Base-by-base conservation (phyloP, 92 coral and sea anemone genomes). In the Epizoanthus illoricatus region DNA sequence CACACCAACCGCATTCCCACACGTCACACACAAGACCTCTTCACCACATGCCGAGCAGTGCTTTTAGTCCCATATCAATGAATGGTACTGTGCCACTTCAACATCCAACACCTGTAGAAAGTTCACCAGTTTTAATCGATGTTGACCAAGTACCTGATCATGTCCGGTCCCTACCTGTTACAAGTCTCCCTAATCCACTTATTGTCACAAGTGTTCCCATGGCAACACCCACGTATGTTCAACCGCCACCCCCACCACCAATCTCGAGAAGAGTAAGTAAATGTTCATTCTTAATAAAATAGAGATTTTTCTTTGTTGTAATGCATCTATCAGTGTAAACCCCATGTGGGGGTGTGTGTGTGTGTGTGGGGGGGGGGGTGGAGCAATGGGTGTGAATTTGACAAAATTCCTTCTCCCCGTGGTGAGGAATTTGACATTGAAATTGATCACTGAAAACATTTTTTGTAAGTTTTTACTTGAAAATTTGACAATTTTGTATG, bases 161-260 rank as follows among this genome's bases (percentile, higher is more conserved):
- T 60, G 94, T 93, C 21, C 82, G 97, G 43, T 85, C 94, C 2
- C 85, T 93, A 9, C 97, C 97, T 1, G 91, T 93, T 16, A 93
- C 97, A 70, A 93, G 89, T 71, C 92, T 93, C 63, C 94, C 97
- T 18, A 93, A 89, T 87, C 84, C 92, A 12, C 65, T 93, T 7
- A 80, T 93, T 64, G 92, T 93, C 6, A 89, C 91, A 33, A 87
- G 91, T 86, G 89, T 93, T 28, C 97, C 97, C 17, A 84, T 93
- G 74, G 97, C 97, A 69, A 89, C 97, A 13, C 94, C 97, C 56
- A 86, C 97, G 0, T 93, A 86, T 78, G 90, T 93, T 36, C 97
- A 93, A 63, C 97, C 97, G n/a, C 97, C 87, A 54, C 89, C 86
- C 39, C 84, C 89, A 79, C 92, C 64, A 40, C 71, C 82, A 5